Percentiles rank a stretch among this genome's conserved stretches.
Conservation (phyloP, 2,113 vertebrate species). For the Narcine bancroftii region DNA sequence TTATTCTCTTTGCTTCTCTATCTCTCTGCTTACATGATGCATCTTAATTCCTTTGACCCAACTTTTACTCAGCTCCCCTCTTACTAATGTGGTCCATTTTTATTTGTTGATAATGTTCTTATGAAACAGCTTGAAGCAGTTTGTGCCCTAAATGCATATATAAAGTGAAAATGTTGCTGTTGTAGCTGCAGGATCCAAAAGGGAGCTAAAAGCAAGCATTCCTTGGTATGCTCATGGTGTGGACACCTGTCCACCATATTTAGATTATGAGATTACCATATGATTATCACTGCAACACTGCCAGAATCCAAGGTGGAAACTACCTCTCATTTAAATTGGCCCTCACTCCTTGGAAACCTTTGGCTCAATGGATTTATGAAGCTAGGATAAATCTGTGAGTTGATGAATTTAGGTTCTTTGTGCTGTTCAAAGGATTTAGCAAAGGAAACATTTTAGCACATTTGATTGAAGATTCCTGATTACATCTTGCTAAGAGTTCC, state of each 20-base stretch:
- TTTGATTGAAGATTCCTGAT: neutral
- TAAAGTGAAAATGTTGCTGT: too few relatives aligned
- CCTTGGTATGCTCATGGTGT: too few relatives aligned
- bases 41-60: too few relatives aligned
- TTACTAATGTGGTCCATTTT: too few relatives aligned
- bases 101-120: too few relatives aligned
- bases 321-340: neutral
- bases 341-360: neutral
- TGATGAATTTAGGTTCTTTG: neutral
- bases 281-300: neutral
- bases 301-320: neutral
- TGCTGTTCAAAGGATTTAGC: neutral
- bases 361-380: neutral
- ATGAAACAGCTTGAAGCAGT: too few relatives aligned
- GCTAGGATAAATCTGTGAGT: neutral
- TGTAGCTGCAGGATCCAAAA: too few relatives aligned
- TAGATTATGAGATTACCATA: neutral
- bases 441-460: neutral
- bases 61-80: too few relatives aligned
- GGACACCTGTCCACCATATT: neutral
- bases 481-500: neutral
- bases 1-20: too few relatives aligned
- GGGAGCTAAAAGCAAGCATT: too few relatives aligned
- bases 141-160: too few relatives aligned
- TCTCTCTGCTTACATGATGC: too few relatives aligned